Percentiles rank a stretch among this genome's conserved stretches.
phyloP scores from a whole-genome alignment of 2,113 vertebrate genomes.

The Boleophthalmus pectinirostris region DNA sequence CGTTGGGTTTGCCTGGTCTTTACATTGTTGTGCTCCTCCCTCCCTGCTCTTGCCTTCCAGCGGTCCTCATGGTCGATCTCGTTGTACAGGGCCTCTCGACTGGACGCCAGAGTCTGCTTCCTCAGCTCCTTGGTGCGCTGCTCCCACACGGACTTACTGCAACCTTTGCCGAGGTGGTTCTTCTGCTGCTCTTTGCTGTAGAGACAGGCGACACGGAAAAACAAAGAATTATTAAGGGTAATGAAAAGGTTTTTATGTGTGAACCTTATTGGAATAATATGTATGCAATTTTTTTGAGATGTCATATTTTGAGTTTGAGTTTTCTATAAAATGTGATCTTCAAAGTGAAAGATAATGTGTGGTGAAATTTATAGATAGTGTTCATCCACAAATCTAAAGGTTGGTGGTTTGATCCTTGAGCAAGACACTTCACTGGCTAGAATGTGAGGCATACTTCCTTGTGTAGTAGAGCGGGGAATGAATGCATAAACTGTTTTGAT shows the following conservation, averaged over 20 bases:
- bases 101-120: conserved; percentile 89
- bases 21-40: conserved; percentile 71
- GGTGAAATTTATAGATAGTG: too few species aligned
- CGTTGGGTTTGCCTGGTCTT: conserved; percentile 68
- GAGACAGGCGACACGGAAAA: conserved; percentile 1
- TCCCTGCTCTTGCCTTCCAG: conserved; percentile 83
- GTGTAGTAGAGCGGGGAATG: too few species aligned
- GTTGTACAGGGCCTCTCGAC: conserved; percentile 90
- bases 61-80: conserved; percentile 90
- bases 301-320: not conserved
- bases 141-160: conserved; percentile 90
- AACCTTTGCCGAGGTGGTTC: conserved; percentile 82
- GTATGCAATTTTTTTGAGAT: not conserved
- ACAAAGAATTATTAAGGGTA: not conserved
- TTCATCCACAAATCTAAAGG: too few species aligned
- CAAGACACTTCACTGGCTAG: too few species aligned
- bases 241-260: not conserved
- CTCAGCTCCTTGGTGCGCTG: conserved; percentile 92
- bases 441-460: too few species aligned
- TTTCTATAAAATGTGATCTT: not conserved
- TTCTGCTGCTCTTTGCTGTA: conserved; percentile 92
- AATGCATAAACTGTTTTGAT: too few species aligned
- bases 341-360: too few species aligned
- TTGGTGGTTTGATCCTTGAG: too few species aligned
- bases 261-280: not conserved